Evolutionary conservation across 1,140 invertebrate species (phyloP).

Genomic region (Macrobrachium nipponense): DNA sequence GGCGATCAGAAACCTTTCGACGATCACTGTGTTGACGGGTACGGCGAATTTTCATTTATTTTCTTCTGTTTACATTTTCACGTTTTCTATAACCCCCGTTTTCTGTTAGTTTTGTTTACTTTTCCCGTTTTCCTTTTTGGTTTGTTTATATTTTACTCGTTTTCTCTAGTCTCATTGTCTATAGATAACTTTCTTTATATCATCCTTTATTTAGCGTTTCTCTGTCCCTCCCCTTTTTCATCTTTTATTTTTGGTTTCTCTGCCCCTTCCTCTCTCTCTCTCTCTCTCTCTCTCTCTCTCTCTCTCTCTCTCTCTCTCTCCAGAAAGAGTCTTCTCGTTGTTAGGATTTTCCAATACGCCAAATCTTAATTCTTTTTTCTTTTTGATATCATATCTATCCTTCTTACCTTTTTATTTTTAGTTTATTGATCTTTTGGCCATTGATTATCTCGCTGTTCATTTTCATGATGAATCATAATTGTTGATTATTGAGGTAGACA

Average conservation of each 20-base stretch:
- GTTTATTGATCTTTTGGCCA: too few relatives aligned
- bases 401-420: too few relatives aligned
- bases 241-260: neutral
- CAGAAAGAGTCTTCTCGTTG: neutral
- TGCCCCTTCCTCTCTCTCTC: neutral
- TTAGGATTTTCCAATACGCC: neutral
- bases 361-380: too few relatives aligned
- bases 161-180: neutral
- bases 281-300: constrained; percentile 24
- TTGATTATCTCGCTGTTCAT: too few relatives aligned
- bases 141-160: neutral
- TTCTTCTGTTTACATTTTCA: too few relatives aligned
- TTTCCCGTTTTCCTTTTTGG: neutral
- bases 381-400: too few relatives aligned
- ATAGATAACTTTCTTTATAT: neutral
- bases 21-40: constrained; percentile 9
- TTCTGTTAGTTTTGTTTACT: neutral
- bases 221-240: neutral
- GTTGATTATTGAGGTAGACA: too few relatives aligned
- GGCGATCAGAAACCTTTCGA: constrained; percentile 21
- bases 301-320: neutral
- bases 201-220: neutral
- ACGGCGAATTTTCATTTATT: neutral
- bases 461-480: too few relatives aligned
- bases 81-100: too few relatives aligned